These are phyloP conservation scores for Notolabrus celidotus DNA, from an alignment of 2,797 vertebrate genomes.

Conservation along the genomic window DNA sequence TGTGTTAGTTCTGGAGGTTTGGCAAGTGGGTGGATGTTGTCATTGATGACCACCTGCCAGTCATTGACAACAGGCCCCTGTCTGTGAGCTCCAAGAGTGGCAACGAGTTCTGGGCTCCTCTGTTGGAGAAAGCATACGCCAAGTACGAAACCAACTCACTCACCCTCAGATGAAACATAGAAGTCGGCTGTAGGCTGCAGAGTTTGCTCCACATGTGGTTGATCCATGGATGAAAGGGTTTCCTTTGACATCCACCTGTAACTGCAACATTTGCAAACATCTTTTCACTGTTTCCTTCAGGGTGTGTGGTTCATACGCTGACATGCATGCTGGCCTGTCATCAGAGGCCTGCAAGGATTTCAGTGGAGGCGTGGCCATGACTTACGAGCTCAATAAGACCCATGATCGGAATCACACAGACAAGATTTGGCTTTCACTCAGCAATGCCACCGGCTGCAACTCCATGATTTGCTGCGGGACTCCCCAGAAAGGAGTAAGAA, in stretches of 20 bases:
- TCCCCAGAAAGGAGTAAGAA: constrained; percentile 5
- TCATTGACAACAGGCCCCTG: constrained; percentile 49
- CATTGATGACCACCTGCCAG: constrained; percentile 82
- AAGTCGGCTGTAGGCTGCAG: neutral
- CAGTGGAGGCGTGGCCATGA: constrained; percentile 56
- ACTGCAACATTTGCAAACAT: neutral
- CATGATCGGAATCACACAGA: constrained; percentile 12
- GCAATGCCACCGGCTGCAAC: constrained; percentile 36
- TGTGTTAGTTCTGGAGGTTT: constrained; percentile 81
- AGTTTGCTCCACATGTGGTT: neutral
- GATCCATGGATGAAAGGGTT: no score
- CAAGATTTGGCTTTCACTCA: constrained; percentile 50
- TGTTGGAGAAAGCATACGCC: constrained; percentile 88
- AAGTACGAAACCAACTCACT: constrained; percentile 46
- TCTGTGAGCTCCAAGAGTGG: constrained; percentile 79
- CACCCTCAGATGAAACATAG: neutral
- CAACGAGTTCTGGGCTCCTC: constrained; percentile 72
- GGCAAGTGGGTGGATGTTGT: constrained; percentile 84
- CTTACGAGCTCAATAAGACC: constrained; percentile 10
- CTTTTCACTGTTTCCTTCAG: constrained; percentile 29
- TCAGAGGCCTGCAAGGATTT: constrained; percentile 73
- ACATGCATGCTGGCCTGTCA: constrained; percentile 51
- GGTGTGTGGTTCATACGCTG: constrained; percentile 64
- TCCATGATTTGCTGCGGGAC: constrained; percentile 71
- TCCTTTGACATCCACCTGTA: neutral